phyloP scores from a whole-genome alignment of 2,797 vertebrate species.

The Iguana delicatissima region DNA sequence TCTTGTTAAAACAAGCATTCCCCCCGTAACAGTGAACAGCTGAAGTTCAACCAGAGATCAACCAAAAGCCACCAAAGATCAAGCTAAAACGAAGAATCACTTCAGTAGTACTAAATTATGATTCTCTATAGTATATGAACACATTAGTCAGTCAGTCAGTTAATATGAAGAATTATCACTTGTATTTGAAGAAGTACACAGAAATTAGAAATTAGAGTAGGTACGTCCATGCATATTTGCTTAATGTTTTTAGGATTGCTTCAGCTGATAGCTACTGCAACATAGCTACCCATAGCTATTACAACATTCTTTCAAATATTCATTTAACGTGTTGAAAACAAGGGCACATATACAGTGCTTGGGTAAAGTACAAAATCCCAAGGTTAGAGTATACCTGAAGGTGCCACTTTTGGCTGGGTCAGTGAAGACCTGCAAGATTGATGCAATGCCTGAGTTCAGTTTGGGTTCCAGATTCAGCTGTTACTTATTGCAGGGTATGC shows the following conservation, averaged over 20 bases:
- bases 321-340: too few species aligned
- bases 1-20: too few species aligned
- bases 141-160: neutral
- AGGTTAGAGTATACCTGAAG: neutral
- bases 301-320: too few species aligned
- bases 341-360: neutral
- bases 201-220: neutral
- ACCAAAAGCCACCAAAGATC: neutral
- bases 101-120: neutral
- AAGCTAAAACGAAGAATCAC: neutral
- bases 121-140: neutral
- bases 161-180: neutral
- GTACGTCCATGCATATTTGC: neutral
- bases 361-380: neutral
- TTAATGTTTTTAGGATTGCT: neutral
- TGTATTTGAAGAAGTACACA: neutral
- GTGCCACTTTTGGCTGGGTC: neutral
- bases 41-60: neutral
- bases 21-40: neutral
- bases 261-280: neutral
- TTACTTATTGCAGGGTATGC: neutral
- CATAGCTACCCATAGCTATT: too few species aligned
- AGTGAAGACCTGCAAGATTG: neutral
- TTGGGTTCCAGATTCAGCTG: neutral
- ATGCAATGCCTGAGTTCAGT: neutral